These are phyloP conservation scores for Gnathonemus longibarbis DNA, from an alignment of 2,113 vertebrate genomes.

Conservation along the genomic window DNA sequence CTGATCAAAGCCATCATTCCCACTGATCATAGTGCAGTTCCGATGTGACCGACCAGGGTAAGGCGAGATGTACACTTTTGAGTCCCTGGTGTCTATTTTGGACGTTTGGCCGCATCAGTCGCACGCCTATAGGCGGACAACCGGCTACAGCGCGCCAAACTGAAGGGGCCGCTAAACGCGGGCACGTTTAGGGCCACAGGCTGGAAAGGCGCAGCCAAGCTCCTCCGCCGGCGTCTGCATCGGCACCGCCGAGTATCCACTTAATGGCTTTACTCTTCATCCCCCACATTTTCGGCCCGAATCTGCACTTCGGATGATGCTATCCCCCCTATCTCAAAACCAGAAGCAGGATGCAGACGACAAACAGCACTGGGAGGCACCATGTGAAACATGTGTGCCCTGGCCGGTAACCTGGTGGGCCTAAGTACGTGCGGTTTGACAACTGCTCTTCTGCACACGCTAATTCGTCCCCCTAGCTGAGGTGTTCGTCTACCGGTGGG, in stretches of 20 bases:
- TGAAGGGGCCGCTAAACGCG: not conserved
- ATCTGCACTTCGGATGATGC: not conserved
- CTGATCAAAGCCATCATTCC: not conserved
- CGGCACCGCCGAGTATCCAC: not conserved
- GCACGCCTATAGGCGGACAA: not conserved
- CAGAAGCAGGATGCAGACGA: not conserved
- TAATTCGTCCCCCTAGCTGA: not conserved
- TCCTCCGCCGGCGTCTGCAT: not conserved
- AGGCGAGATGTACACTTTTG: not conserved
- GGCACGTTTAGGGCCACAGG: not conserved
- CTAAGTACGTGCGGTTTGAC: not conserved
- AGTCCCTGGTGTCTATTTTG: not conserved
- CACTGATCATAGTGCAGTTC: not conserved
- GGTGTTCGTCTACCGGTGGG: not conserved
- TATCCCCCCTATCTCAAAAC: not conserved
- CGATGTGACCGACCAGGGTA: not conserved
- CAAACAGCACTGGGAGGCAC: not conserved
- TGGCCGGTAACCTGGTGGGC: not conserved
- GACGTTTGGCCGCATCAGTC: not conserved
- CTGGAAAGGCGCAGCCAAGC: not conserved
- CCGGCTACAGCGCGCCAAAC: not conserved
- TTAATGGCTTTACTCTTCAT: not conserved
- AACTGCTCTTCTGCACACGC: not conserved
- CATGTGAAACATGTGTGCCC: not conserved
- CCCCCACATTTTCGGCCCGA: not conserved